Evolutionary conservation across 2,797 vertebrate species (phyloP).

Genomic region (Pteronotus mesoamericanus): DNA sequence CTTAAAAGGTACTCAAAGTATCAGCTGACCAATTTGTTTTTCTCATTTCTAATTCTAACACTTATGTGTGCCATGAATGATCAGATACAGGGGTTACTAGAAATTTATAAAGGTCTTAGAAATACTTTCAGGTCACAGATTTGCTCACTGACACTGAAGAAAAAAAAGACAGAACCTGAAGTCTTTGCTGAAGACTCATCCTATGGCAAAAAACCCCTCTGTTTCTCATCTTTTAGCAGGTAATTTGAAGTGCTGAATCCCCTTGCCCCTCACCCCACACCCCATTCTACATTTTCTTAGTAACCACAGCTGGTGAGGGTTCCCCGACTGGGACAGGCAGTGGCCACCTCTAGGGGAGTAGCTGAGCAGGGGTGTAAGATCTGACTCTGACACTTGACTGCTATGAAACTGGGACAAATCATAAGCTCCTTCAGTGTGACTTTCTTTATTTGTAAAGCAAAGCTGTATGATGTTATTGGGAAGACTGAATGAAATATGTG

Average conservation of each 20-base stretch:
- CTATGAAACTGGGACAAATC: not conserved
- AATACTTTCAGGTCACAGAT: not conserved
- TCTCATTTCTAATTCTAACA: not conserved
- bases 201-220: not conserved
- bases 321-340: not conserved
- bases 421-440: not conserved
- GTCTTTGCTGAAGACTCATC: not conserved
- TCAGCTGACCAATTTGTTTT: not conserved
- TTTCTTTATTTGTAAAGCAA: not conserved
- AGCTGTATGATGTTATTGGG: not conserved
- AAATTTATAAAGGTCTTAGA: slow-evolving; percentile 3
- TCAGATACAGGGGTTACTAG: not conserved
- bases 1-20: not conserved
- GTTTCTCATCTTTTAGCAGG: not conserved
- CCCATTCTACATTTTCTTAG: not conserved
- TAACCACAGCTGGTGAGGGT: not conserved
- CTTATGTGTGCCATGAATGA: not conserved
- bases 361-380: not conserved
- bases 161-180: not conserved
- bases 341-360: not conserved
- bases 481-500: not conserved
- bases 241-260: not conserved
- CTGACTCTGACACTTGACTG: not conserved
- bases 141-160: not conserved
- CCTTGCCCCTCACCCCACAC: accelerated